Base-by-base conservation (phyloP, 2,888 invertebrate genomes). In the Microplitis deprimator region DNA sequence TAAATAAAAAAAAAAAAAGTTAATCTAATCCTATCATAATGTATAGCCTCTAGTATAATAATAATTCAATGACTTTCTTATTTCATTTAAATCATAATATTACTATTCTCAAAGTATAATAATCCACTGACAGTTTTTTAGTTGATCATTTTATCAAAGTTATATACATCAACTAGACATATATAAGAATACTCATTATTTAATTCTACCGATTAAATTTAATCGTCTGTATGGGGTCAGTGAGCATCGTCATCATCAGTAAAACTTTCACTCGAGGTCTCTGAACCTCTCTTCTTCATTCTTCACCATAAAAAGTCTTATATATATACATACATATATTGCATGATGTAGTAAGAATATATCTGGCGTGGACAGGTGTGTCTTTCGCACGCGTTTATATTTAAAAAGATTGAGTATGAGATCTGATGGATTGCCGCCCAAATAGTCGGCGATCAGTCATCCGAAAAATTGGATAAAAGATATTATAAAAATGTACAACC, bases 201-300 rank as follows among this genome's bases (percentile, higher is more conserved):
- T 72, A 50, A 50, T 50, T 50, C 50, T 13, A 50, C 40, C 13
- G 60, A 72, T 62, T n/a, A 62, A 72, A 61, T 72, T 60, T 72
- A 72, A 72, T 62, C 61, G 38, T 62, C 71, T 61, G 39, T 72
- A 60, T 62, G 71, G 60, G 71, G 71, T 72, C 62, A 72, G 62
- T 60, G 40, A 16, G 60, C 40, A 72, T 62, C 40, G 38, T 72
- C 71, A 50, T 68, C 39, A 68, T 68, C 17, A 38, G 16, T 6
- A 29, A 13, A 67, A 87, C 87, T 87, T 88, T 87, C 88, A 87
- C 88, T 88, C 62, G 82, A 84, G 88, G 87, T 87, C 87, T 84
- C 82, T 84, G 87, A 87, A 86, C 87, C 81, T 82, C 70, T 69
- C 70, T 10, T 17, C 62, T 69, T 50, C 50, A 50, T 50, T 50